Percentiles rank a stretch among this genome's conserved stretches.
These are phyloP conservation scores for Phrixothrix hirtus DNA, from an alignment of 2,888 invertebrate genomes.

Conservation along the genomic window DNA sequence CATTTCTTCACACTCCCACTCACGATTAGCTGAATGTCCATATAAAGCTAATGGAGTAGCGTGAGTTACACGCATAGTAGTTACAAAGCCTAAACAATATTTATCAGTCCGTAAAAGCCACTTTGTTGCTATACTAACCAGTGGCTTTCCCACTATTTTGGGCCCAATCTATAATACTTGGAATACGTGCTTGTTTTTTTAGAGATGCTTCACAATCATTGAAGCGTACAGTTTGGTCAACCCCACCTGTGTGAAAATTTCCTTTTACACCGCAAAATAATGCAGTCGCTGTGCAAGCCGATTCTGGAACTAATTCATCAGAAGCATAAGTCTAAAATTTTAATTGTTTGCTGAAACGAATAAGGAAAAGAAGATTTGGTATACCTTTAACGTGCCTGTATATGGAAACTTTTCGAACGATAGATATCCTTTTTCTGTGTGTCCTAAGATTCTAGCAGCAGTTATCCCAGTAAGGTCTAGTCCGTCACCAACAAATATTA, in stretches of 20 bases:
- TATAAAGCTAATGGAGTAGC: conserved; percentile 84
- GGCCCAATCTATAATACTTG: conserved; percentile 73
- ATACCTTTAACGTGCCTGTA: conserved; percentile 81
- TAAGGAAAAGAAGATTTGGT: no score
- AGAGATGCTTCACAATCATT: conserved; percentile 70
- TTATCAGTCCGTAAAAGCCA: no score
- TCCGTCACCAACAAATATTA: conserved; percentile 87
- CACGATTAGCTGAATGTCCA: conserved; percentile 72
- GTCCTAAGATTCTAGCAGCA: conserved; percentile 77
- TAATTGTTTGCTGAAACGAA: background rate
- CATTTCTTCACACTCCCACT: conserved; percentile 79
- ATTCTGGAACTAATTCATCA: conserved; percentile 86
- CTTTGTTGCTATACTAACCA: conserved; percentile 61
- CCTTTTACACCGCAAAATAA: conserved; percentile 82
- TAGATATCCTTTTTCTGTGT: conserved; percentile 73
- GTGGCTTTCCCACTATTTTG: conserved; percentile 76
- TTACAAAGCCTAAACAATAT: conserved; percentile 68
- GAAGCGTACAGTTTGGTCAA: conserved; percentile 68
- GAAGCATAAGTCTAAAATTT: conserved; percentile 79
- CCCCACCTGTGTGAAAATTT: conserved; percentile 78
- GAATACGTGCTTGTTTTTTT: conserved; percentile 60
- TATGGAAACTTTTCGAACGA: conserved; percentile 83
- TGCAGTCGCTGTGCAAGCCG: conserved; percentile 86
- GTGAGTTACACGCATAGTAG: conserved; percentile 86
- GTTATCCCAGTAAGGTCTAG: conserved; percentile 88